Base-by-base conservation (phyloP, 2,113 vertebrate species). In the Oreochromis aureus region DNA sequence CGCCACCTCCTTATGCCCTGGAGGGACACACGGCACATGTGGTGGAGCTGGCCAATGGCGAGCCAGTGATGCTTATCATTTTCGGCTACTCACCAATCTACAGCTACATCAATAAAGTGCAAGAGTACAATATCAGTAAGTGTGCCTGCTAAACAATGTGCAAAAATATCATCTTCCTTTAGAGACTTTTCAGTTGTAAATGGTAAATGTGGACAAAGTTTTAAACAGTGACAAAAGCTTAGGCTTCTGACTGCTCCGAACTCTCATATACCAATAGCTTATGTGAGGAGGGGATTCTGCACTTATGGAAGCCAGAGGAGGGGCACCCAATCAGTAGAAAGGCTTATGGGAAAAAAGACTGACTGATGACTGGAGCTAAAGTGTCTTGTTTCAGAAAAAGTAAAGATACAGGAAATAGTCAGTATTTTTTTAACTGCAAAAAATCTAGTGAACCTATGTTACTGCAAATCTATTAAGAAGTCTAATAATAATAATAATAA, bases 71-170 rank as follows among this genome's bases (percentile, higher is more conserved):
- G 98, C 93, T 99, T 53, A 84, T 98, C 12, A 95, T 98, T 93
- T 99, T 99, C 83, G 97, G 98, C 83, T 98, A 98, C 94, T 98
- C 98, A 5, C 95, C 98, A 1, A 86, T 98, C 61, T 98, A 97
- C 89, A 97, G 98, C 85, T 98, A 98, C 86, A 95, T 97, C 85
- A 98, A 97, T 96, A 97, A 97, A 80, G 96, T 98, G 24, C 98
- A 98, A 85, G 98, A 98, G 71, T 99, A 97, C 92, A 97, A 97
- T 86, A 96, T 98, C 83, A 80, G 94, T 95, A 6, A 94, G 93
- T 91, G 10, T 7, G 6, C 1, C 59, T 1, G 81, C 84, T 84
- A 80, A 48, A 18, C 0, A 15, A 12, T 3, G 7, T 34, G 30
- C 30, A 46, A 46, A 73, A 6, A 1, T 18, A 10, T 27, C 5